Conservation (phyloP, 2,797 vertebrate species). For the Eulemur coronatus region DNA sequence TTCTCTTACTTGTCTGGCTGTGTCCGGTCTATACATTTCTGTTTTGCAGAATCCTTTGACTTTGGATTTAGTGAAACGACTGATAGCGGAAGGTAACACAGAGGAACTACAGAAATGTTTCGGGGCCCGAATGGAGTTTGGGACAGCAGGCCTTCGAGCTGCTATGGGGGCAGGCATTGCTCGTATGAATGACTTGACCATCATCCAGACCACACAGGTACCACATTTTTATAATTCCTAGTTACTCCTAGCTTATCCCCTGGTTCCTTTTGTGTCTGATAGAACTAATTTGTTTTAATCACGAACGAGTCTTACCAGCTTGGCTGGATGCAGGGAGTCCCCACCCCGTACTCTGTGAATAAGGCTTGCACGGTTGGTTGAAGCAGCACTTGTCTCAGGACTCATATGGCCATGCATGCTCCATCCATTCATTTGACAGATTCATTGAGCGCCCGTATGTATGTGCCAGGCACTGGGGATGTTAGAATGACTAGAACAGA, state of each 20-base stretch:
- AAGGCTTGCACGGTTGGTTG: background rate
- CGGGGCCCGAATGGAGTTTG: conserved; percentile 95
- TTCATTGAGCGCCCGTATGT: background rate
- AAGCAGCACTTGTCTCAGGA: background rate
- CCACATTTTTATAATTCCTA: background rate
- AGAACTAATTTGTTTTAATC: background rate
- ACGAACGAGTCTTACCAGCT: background rate
- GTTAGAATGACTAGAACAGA: background rate
- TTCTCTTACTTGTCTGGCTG: background rate
- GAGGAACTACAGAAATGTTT: conserved; percentile 91
- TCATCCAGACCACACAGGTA: conserved; percentile 99
- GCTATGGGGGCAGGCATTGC: conserved; percentile 95
- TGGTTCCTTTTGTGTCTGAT: background rate
- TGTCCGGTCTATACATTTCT: background rate
- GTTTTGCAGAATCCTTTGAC: conserved; percentile 93
- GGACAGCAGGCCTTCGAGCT: conserved; percentile 95
- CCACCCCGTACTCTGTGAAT: background rate
- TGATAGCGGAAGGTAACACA: conserved; percentile 86
- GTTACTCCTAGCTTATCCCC: background rate
- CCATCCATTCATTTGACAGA: background rate
- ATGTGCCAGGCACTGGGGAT: background rate
- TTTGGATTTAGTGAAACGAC: conserved; percentile 84
- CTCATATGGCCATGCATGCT: background rate
- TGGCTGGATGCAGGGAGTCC: background rate
- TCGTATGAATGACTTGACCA: conserved; percentile 96